Conservation (phyloP, 37 sponge, comb jelly and placozoan genomes). For the Beroe forskalii region DNA sequence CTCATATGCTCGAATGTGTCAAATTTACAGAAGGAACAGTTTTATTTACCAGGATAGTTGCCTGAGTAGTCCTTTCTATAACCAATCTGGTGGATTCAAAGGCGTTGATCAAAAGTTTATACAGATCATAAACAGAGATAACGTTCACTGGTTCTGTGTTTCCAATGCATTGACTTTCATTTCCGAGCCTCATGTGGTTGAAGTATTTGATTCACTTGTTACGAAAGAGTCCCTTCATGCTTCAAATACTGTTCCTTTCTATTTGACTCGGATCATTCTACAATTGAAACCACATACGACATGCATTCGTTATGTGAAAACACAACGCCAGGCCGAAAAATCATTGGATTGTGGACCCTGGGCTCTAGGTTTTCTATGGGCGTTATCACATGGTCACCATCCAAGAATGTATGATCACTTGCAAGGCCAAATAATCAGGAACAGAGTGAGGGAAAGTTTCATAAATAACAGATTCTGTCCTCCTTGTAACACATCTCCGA, state of each 20-base stretch:
- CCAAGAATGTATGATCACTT: not conserved
- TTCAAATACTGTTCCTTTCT: not conserved
- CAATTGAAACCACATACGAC: constrained; percentile 25
- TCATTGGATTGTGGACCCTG: not conserved
- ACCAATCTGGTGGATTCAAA: not conserved
- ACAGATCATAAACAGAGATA: not conserved
- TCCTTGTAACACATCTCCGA: not conserved
- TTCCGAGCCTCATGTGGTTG: not conserved
- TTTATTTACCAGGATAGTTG: constrained; percentile 15
- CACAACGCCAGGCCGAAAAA: not conserved
- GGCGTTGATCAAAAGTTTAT: constrained; percentile 22
- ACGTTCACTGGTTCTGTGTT: constrained; percentile 1
- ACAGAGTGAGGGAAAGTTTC: constrained; percentile 2
- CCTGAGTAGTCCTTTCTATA: not conserved
- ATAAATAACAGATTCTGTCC: not conserved
- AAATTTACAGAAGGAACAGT: not conserved
- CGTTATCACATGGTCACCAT: not conserved
- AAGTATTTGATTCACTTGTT: constrained; percentile 1
- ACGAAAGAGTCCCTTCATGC: not conserved
- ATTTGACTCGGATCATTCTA: not conserved
- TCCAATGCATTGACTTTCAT: constrained; percentile 4
- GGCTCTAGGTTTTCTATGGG: not conserved
- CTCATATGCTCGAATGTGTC: constrained; percentile 20
- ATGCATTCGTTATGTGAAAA: not conserved
- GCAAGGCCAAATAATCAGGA: not conserved